These are phyloP conservation scores for Takifugu ocellatus DNA, from an alignment of 2,797 vertebrate species.

Conservation along the genomic window DNA sequence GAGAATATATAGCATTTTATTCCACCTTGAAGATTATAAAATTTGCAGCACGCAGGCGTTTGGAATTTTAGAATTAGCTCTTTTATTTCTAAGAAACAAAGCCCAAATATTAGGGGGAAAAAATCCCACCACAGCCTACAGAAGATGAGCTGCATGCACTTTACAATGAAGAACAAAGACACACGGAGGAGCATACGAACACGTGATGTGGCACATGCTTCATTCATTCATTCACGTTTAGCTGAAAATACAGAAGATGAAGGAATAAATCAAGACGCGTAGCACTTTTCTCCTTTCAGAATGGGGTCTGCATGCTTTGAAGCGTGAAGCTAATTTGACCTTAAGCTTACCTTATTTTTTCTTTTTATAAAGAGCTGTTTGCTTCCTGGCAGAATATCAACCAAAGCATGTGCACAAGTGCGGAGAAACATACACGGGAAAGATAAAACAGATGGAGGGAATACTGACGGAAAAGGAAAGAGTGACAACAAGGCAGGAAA, in stretches of 20 bases:
- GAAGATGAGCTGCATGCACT: conserved; percentile 32
- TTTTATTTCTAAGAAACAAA: conserved; percentile 25
- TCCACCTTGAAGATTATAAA: no score
- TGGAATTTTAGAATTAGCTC: not conserved
- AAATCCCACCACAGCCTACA: not conserved
- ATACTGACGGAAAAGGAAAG: conserved; percentile 20
- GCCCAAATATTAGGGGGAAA: conserved; percentile 6
- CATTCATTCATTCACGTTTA: conserved; percentile 47
- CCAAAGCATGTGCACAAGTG: conserved; percentile 63
- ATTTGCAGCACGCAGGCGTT: no score
- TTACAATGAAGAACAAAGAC: conserved; percentile 1
- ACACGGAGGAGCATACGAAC: conserved; percentile 4
- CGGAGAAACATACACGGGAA: conserved; percentile 26
- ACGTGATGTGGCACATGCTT: conserved; percentile 34
- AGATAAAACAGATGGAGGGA: conserved; percentile 14
- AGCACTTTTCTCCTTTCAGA: conserved; percentile 6
- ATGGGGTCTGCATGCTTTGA: conserved; percentile 51
- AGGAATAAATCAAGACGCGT: not conserved
- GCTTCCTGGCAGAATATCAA: conserved; percentile 60
- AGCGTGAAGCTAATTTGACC: conserved; percentile 38
- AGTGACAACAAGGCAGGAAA: conserved; percentile 8
- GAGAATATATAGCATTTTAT: no score
- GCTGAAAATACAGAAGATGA: conserved; percentile 22
- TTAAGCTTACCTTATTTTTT: conserved; percentile 64
- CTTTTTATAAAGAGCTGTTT: conserved; percentile 50